phyloP scores from a whole-genome alignment of 2,797 vertebrate species.

The Staurois parvus region DNA sequence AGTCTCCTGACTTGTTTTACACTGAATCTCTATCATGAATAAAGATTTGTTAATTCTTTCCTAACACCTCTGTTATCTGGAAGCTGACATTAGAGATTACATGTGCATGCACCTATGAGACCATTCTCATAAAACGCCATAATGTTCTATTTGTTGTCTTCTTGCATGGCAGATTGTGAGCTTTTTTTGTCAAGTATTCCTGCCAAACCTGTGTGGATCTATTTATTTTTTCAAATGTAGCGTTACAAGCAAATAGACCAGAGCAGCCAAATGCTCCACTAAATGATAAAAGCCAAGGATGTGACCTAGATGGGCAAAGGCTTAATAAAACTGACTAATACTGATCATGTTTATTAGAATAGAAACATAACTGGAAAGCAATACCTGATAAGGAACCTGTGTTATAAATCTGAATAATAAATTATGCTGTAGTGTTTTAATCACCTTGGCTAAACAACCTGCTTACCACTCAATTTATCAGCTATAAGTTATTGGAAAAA shows the following conservation, averaged over 20 bases:
- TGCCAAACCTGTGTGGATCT: conserved; percentile 39
- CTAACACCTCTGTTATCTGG: conserved; percentile 15
- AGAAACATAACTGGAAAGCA: background rate
- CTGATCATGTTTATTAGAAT: conserved; percentile 1
- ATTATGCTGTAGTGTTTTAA: background rate
- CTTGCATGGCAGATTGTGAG: conserved; percentile 31
- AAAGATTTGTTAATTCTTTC: conserved; percentile 2
- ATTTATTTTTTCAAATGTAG: conserved; percentile 55
- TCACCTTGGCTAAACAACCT: background rate
- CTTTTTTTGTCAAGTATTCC: conserved; percentile 56
- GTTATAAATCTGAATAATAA: background rate
- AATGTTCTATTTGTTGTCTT: conserved; percentile 38
- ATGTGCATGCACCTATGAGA: conserved; percentile 23
- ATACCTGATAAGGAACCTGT: background rate
- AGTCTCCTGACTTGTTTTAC: background rate
- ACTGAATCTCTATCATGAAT: background rate
- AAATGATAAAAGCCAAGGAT: conserved; percentile 32
- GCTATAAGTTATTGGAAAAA: background rate
- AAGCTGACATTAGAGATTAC: conserved; percentile 30
- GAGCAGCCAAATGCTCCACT: conserved; percentile 25
- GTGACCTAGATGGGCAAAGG: conserved; percentile 13
- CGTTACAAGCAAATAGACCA: conserved; percentile 39
- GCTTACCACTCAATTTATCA: background rate
- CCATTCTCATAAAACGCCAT: conserved; percentile 15
- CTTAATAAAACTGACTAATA: conserved; percentile 2